phyloP scores from a whole-genome alignment of 2,113 vertebrate species.

The Hemibagrus wyckioides region DNA sequence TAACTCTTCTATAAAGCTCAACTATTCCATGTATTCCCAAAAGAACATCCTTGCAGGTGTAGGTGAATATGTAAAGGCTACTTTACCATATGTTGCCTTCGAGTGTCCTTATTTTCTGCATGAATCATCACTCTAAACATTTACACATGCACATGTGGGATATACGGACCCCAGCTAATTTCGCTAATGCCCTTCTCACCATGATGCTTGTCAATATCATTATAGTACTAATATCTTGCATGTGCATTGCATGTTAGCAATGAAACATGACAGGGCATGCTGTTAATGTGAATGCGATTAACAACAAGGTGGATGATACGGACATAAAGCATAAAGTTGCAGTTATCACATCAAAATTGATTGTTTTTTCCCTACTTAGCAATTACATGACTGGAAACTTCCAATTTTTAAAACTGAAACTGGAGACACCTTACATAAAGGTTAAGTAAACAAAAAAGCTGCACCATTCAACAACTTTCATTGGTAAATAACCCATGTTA shows the following conservation, averaged over 20 bases:
- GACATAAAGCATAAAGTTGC: no score
- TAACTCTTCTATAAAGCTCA: background rate
- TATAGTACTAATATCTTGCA: background rate
- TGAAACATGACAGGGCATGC: background rate
- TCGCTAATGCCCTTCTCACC: background rate
- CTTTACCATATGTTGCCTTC: slow-evolving; percentile 1
- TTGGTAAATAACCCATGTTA: background rate
- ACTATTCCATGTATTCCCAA: background rate
- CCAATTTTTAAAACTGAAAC: background rate
- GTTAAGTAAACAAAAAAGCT: background rate
- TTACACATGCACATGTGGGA: background rate
- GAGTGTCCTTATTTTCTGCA: background rate
- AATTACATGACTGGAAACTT: background rate
- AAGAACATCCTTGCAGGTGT: slow-evolving; percentile 9
- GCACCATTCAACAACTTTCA: background rate
- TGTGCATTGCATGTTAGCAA: background rate
- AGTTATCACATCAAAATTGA: no score
- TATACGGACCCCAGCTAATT: background rate
- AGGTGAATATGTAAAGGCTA: background rate
- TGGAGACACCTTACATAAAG: background rate
- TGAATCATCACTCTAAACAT: background rate
- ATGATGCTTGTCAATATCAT: background rate
- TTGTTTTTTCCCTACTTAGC: no score
- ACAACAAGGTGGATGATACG: no score
- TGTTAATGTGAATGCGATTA: background rate